Base-by-base conservation (phyloP, 2,888 invertebrate species). In the Leucophora obtusa region DNA sequence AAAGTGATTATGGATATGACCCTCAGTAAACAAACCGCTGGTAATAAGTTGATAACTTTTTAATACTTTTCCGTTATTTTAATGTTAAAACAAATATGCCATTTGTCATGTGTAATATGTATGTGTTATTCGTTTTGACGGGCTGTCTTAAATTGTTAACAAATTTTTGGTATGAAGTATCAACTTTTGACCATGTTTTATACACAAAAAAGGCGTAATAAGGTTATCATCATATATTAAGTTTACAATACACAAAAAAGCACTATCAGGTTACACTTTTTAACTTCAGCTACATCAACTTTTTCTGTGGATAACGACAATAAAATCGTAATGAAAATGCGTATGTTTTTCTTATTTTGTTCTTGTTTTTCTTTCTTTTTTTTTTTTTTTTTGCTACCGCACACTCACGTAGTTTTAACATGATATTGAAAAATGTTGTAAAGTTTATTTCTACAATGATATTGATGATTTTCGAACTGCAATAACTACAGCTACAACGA, bases 391-490 rank as follows among this genome's bases (percentile, higher is more conserved):
- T 11, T 7, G 0, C 2, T n/a, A 47, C 15, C 2, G 6, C 43
- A 47, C n/a, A 47, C 43, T 47, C 43, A 47, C 43, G 43, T 47
- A 47, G n/a, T 47, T 47, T n/a, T 47, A 47, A n/a, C 43, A 47
- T 47, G 3, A 47, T 47, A n/a, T 47, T n/a, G n/a, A n/a, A 47
- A n/a, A 70, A 53, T 59, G 18, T 70, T 59, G n/a, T 11, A 70
- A 70, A 70, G 60, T 70, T 70, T 60, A 70, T 59, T 33, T 69
- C 24, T 51, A 51, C 69, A 51, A 59, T 60, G 70, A 70, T 70
- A 70, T 59, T 70, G 70, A 70, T 70, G 69, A 60, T 70, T 70
- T 28, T 56, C n/a, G 8, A 47, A n/a, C 43, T 47, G n/a, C 14
- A 1, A 43, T 2, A 11, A 14, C 43, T 47, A 28, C 43, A 14